Evolutionary conservation across 2,797 vertebrate genomes (phyloP), one percentile per base, ranked within the genome.

Genomic region (Pyrocephalus nanus): DNA sequence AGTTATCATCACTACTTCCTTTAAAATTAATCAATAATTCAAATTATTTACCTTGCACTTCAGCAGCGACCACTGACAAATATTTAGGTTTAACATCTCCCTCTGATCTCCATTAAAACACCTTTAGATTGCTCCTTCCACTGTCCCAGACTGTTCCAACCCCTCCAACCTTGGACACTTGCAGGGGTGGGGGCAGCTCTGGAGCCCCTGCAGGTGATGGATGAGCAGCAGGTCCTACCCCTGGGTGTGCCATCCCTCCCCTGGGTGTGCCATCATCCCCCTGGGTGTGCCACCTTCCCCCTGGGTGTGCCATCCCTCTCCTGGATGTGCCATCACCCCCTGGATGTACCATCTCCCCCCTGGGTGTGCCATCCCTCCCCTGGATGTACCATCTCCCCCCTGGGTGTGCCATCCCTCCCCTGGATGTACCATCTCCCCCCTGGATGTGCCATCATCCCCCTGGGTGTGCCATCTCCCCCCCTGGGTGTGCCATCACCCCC

Each of bases 21-120:
- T 72, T 7, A 29, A 83, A 93, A 92, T 32, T n/a, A 64, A 43
- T 57, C 77, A 83, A 40, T 40, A 40, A 18, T 18, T 25, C 11
- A 50, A 48, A 30, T 58, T 27, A 80, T 71, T 89, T 81, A 70
- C 79, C 34, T 77, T 86, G 43, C n/a, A 78, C 67, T 93, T 87
- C 88, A 90, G 55, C 77, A 70, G 43, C 29, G 66, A 69, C 47
- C 66, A 73, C 54, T 30, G 58, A 86, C 57, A 92, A 88, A 75
- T 62, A 86, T 66, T 88, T 87, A 29, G 51, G 43, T 76, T 88
- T 65, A 47, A 69, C 42, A 81, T 32, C 62, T 64, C 66, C 47
- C 61, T 66, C 60, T 85, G 71, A 62, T 69, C 70, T 93, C 84
- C 30, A 75, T 79, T 92, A 62, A 58, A 91, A 92, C 58, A 93